phyloP scores from a whole-genome alignment of 2,113 vertebrate species.

The Halcyon malimbica region DNA sequence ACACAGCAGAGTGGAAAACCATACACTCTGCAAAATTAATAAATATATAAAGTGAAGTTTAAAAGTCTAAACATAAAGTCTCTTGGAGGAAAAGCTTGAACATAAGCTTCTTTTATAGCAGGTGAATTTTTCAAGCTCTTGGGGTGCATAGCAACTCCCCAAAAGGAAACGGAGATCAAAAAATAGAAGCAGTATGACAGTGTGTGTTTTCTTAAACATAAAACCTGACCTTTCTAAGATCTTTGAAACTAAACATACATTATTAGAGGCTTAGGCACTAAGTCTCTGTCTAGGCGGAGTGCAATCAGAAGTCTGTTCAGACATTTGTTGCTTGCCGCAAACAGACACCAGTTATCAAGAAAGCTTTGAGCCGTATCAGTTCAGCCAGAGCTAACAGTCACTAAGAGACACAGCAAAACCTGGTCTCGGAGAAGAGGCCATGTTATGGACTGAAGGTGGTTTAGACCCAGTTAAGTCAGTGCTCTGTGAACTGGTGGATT shows the following conservation, averaged over 20 bases:
- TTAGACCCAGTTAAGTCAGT: neutral
- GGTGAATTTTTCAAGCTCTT: neutral
- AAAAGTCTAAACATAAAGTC: neutral
- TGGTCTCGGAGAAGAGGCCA: neutral
- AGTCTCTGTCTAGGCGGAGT: neutral
- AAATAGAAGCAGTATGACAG: neutral
- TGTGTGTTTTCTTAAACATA: neutral
- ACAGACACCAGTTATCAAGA: neutral
- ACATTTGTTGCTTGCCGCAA: neutral
- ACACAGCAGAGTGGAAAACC: neutral
- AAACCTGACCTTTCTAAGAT: slow-evolving; percentile 24
- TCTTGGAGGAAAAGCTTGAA: neutral
- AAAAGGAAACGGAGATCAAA: neutral
- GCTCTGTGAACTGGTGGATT: neutral
- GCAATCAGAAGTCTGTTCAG: neutral
- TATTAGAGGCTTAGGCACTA: neutral
- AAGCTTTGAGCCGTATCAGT: neutral
- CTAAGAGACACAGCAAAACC: neutral
- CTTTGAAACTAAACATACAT: neutral
- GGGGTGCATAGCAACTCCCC: neutral
- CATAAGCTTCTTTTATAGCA: neutral
- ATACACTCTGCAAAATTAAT: neutral
- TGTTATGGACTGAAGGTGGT: neutral
- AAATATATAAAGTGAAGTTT: neutral
- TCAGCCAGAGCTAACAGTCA: neutral